These are phyloP conservation scores for Drepana arcuata DNA, from an alignment of 1,140 invertebrate genomes.

Conservation along the genomic window DNA sequence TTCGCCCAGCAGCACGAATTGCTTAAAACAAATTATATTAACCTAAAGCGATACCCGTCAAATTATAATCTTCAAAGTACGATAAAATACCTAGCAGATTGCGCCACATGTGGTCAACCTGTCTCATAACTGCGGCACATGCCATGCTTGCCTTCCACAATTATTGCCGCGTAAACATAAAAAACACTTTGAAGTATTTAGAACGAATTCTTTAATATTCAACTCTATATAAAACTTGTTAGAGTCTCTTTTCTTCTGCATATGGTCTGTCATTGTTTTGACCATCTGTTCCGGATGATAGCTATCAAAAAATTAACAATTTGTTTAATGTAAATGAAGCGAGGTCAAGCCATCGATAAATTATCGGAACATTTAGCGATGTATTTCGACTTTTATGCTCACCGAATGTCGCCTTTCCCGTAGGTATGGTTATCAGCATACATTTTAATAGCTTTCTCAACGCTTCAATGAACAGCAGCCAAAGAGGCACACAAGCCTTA, in stretches of 20 bases:
- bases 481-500: no score
- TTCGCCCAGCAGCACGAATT: no score
- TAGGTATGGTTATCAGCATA: constrained; percentile 50
- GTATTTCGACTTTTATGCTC: constrained; percentile 44
- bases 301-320: constrained; percentile 71
- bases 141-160: constrained; percentile 58
- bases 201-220: constrained; percentile 4
- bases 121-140: constrained; percentile 65
- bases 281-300: constrained; percentile 68
- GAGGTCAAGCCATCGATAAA: constrained; percentile 60
- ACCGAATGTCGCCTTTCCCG: constrained; percentile 65
- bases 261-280: no score
- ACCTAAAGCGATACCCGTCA: constrained; percentile 37
- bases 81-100: constrained; percentile 57
- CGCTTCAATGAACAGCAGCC: constrained; percentile 37
- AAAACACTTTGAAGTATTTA: constrained; percentile 37
- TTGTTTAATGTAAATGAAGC: constrained; percentile 71
- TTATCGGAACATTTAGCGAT: constrained; percentile 57
- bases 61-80: constrained; percentile 54
- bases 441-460: constrained; percentile 48
- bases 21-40: no score
- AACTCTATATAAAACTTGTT: constrained; percentile 4
- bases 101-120: constrained; percentile 68
- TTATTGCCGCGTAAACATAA: constrained; percentile 40
- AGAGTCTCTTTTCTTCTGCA: no score